phyloP scores from a whole-genome alignment of 2,888 invertebrate genomes.

The Oithona nana region DNA sequence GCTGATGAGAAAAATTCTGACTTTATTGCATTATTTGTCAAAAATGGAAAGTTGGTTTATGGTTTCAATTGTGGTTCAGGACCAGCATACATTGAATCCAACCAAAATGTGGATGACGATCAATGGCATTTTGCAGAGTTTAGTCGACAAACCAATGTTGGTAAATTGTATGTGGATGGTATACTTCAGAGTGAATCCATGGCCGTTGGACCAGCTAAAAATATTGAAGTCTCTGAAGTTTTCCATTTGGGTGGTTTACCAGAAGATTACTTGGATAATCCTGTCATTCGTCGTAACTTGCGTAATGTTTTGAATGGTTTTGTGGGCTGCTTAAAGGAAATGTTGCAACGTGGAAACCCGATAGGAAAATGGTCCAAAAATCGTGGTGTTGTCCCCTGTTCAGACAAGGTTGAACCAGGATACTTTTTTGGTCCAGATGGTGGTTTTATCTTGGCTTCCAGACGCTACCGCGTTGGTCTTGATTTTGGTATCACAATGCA shows the following conservation, averaged over 20 bases:
- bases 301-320: slow-evolving; percentile 1
- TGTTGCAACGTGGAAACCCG: background rate
- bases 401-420: slow-evolving; percentile 14
- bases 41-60: slow-evolving; percentile 45
- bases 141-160: slow-evolving; percentile 19
- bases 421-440: slow-evolving; percentile 18
- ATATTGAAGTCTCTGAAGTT: slow-evolving; percentile 1
- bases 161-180: slow-evolving; percentile 19
- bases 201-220: slow-evolving; percentile 5
- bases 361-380: slow-evolving; percentile 13
- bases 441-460: slow-evolving; percentile 11
- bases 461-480: slow-evolving; percentile 50
- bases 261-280: background rate
- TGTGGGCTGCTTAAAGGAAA: slow-evolving; percentile 5
- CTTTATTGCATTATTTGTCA: slow-evolving; percentile 53
- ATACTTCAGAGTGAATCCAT: background rate
- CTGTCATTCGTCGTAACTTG: background rate
- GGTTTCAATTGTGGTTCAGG: slow-evolving; percentile 50
- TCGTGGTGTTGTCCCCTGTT: slow-evolving; percentile 7
- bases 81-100: slow-evolving; percentile 38
- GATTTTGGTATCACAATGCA: slow-evolving; percentile 61
- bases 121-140: slow-evolving; percentile 59
- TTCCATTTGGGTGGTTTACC: slow-evolving; percentile 7
- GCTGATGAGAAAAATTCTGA: slow-evolving; percentile 42
- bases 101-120: slow-evolving; percentile 44